phyloP scores from a whole-genome alignment of 1,140 invertebrate species.

The Sogatella furcifera region DNA sequence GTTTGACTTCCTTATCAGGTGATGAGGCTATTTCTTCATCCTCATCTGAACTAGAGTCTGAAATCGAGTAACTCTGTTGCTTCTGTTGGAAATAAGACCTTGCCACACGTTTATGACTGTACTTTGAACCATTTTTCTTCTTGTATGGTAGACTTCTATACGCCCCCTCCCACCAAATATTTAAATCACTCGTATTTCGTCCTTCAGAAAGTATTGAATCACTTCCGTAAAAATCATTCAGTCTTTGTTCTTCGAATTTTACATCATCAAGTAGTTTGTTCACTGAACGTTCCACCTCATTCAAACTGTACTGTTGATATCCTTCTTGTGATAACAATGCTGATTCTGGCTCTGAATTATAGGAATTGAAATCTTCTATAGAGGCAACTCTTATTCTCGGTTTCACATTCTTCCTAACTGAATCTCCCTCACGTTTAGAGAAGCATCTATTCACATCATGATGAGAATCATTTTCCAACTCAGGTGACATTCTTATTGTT shows the following conservation, averaged over 20 bases:
- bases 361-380: too few species aligned
- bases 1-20: constrained; percentile 24
- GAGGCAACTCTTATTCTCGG: too few species aligned
- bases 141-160: constrained; percentile 23
- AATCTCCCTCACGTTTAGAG: too few species aligned
- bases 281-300: constrained; percentile 20
- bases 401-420: too few species aligned
- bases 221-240: background rate
- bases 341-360: too few species aligned
- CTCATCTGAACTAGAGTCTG: constrained; percentile 7
- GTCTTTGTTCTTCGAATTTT: constrained; percentile 21
- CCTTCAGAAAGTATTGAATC: too few species aligned
- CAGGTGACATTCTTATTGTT: constrained; percentile 7
- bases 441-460: too few species aligned
- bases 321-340: too few species aligned
- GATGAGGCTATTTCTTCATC: background rate
- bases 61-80: background rate
- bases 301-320: constrained; percentile 1
- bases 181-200: constrained; percentile 6
- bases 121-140: background rate
- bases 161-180: constrained; percentile 33
- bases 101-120: background rate
- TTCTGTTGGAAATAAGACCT: background rate
- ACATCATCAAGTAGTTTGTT: constrained; percentile 20
- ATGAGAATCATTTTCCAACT: background rate